Base-by-base conservation (phyloP, 1,140 invertebrate genomes). In the Probaryconus sp. region DNA sequence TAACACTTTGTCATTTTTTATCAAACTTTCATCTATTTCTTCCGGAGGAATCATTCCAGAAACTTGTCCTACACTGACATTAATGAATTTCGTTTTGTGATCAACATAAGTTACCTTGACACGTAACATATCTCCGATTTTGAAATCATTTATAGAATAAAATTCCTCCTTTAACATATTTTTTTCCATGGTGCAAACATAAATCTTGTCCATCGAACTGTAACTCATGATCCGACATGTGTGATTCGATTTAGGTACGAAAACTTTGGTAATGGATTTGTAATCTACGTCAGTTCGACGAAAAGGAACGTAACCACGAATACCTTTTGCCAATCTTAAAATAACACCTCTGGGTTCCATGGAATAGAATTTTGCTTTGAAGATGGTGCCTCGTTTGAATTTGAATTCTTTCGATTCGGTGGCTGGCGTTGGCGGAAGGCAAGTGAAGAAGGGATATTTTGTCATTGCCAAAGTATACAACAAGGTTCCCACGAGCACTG, bases 391-490 rank as follows among this genome's bases (percentile, higher is more conserved):
- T 20, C 83, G 64, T 18, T 83, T 79, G 0, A 90, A 68, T 1
- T 45, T 74, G 37, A 77, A 47, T 14, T 69, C 65, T 20, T 81
- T 84, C 26, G 81, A 24, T 21, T 83, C 76, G 58, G 89, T 64
- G n/a, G n/a, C n/a, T n/a, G n/a, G n/a, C n/a, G n/a, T n/a, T 2
- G 45, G 10, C 24, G 87, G 68, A 0, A 85, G 79, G 3, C 90
- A 74, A 5, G 87, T 90, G 42, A 93, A 87, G 72, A 91, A 91
- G 1, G 89, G 88, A n/a, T 91, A 88, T 80, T 94, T 94, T 5
- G 92, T 89, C 0, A 90, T 87, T 0, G 92, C 92, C 78, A 93
- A 86, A 10, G 90, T 85, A 70, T 93, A 94, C 1, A 94, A 77
- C 1, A 94, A 84, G 2, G 89, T 87, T 0, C 91, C 92, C 37